Conservation (phyloP, 2,888 invertebrate species). For the Crepidodera aurea region DNA sequence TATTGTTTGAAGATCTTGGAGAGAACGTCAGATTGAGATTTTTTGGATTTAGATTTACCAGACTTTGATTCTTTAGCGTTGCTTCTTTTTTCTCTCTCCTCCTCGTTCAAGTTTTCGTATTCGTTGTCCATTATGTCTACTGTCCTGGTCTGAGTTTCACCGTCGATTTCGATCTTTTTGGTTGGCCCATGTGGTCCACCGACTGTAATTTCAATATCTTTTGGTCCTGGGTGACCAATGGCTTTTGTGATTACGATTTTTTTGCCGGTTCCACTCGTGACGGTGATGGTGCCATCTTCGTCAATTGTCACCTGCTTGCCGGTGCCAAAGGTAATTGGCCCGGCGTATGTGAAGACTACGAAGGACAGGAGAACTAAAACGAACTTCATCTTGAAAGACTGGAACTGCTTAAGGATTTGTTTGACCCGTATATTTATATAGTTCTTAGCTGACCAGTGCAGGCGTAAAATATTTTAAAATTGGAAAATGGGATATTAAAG, state of each 20-base stretch:
- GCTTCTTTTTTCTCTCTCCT: slow-evolving; percentile 32
- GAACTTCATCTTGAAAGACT: slow-evolving; percentile 39
- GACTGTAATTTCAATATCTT: slow-evolving; percentile 41
- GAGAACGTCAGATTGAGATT: slow-evolving; percentile 41
- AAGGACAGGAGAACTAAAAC: slow-evolving; percentile 36
- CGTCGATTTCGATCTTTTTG: slow-evolving; percentile 43
- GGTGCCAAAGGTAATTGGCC: slow-evolving; percentile 20
- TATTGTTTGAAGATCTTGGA: slow-evolving; percentile 41
- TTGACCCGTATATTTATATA: neutral
- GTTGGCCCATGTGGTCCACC: slow-evolving; percentile 39
- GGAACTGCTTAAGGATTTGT: neutral
- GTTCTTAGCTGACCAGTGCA: neutral
- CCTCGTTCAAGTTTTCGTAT: slow-evolving; percentile 16
- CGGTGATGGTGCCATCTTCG: slow-evolving; percentile 46
- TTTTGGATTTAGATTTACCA: slow-evolving; percentile 10
- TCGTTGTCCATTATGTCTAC: slow-evolving; percentile 12
- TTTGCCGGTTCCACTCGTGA: slow-evolving; percentile 38
- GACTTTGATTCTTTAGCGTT: slow-evolving; percentile 8
- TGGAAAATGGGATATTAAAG: too few relatives aligned
- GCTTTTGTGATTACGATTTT: slow-evolving; percentile 39
- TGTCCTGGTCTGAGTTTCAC: slow-evolving; percentile 29
- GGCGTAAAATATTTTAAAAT: too few relatives aligned
- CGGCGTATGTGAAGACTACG: slow-evolving; percentile 34
- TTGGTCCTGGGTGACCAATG: slow-evolving; percentile 38
- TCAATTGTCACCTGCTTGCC: slow-evolving; percentile 37